Percentiles rank a stretch among this genome's conserved stretches.
phyloP scores from a whole-genome alignment of 2,888 invertebrate genomes.

The Euclidia mi region DNA sequence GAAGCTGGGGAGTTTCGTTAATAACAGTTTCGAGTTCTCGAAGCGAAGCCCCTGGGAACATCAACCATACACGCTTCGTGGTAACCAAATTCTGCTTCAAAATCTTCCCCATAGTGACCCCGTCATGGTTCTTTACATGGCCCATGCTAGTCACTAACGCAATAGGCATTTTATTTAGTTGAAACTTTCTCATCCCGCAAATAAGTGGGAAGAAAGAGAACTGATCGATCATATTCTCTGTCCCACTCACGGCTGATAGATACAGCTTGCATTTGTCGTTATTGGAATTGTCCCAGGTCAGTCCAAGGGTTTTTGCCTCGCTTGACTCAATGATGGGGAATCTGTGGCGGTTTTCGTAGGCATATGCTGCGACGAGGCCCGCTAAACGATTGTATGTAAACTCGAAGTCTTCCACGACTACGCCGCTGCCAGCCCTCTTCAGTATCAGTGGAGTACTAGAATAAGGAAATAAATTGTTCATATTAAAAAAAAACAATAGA shows the following conservation, averaged over 20 bases:
- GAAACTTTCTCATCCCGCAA: conserved; percentile 68
- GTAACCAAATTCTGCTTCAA: conserved; percentile 51
- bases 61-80: conserved; percentile 58
- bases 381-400: conserved; percentile 72
- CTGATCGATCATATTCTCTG: conserved; percentile 69
- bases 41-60: conserved; percentile 54
- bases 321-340: conserved; percentile 61
- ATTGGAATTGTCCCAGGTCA: conserved; percentile 65
- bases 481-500: not conserved
- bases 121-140: conserved; percentile 65
- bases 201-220: conserved; percentile 70
- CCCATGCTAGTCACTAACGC: conserved; percentile 68
- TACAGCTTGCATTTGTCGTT: conserved; percentile 60
- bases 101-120: conserved; percentile 57
- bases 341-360: conserved; percentile 63
- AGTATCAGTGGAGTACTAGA: conserved; percentile 67
- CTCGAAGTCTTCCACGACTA: conserved; percentile 63
- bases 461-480: too few species aligned
- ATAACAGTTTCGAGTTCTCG: conserved; percentile 50
- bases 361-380: conserved; percentile 68
- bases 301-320: conserved; percentile 64
- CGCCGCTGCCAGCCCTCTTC: conserved; percentile 63
- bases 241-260: conserved; percentile 68
- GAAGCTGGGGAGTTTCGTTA: conserved; percentile 44
- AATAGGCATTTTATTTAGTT: conserved; percentile 66